Conservation (phyloP, 2,797 vertebrate species). For the Sternotherus odoratus region DNA sequence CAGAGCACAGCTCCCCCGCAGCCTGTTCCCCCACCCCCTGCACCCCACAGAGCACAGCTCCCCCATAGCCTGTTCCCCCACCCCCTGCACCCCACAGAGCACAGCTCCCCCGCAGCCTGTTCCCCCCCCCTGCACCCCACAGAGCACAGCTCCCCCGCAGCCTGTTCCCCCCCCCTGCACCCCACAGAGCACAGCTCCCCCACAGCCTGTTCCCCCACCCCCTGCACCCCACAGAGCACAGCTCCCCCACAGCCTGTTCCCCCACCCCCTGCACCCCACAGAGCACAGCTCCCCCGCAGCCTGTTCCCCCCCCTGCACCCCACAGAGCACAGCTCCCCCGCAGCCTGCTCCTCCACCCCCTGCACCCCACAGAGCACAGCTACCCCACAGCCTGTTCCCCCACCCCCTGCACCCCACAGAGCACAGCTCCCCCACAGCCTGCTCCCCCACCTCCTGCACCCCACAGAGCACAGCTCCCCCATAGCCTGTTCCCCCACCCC, state of each 20-base stretch:
- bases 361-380: neutral
- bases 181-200: neutral
- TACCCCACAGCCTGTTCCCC: neutral
- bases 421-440: neutral
- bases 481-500: neutral
- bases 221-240: neutral
- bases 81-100: neutral
- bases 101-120: neutral
- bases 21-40: neutral
- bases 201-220: neutral
- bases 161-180: neutral
- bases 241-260: neutral
- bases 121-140: neutral
- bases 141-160: neutral
- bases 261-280: neutral
- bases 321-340: neutral
- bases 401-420: neutral
- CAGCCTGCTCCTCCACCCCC: neutral
- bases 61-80: neutral
- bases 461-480: neutral
- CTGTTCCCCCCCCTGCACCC: neutral
- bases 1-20: fast-evolving
- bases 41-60: neutral
- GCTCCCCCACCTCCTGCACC: neutral
- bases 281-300: neutral